Percentiles rank a stretch among this genome's conserved stretches.
Evolutionary conservation across 2,797 vertebrate species (phyloP).

Genomic region (Euphonia xanthogaster): DNA sequence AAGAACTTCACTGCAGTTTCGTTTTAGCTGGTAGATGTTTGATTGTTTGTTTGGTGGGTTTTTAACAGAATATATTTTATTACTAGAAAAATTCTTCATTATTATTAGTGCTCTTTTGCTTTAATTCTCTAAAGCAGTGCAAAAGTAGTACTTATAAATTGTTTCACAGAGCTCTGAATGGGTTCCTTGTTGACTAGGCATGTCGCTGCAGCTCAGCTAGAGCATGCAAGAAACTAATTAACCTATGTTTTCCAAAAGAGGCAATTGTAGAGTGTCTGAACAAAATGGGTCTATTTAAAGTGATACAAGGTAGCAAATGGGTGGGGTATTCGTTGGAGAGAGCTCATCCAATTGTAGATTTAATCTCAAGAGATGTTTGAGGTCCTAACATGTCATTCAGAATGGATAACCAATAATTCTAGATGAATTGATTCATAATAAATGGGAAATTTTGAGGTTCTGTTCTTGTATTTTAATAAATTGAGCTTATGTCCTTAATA

Average conservation of each 20-base stretch:
- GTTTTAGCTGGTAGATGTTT: not conserved
- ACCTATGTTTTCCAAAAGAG: not conserved
- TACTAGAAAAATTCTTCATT: not conserved
- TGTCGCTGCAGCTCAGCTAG: not conserved
- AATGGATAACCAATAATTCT: not conserved
- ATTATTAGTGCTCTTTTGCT: not conserved
- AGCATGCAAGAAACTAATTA: not conserved
- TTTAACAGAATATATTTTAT: not conserved
- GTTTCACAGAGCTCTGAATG: not conserved
- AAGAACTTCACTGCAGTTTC: not conserved
- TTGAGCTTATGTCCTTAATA: not conserved
- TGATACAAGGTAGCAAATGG: not conserved
- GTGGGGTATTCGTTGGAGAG: not conserved
- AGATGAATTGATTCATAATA: not conserved
- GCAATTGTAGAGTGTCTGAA: not conserved
- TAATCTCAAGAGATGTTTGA: not conserved
- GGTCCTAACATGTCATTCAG: not conserved
- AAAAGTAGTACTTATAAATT: not conserved
- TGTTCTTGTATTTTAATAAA: not conserved
- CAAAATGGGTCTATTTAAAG: not conserved
- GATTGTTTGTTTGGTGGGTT: not conserved
- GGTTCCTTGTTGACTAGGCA: not conserved
- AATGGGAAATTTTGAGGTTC: not conserved
- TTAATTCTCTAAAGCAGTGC: not conserved
- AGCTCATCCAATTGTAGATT: not conserved